These are phyloP conservation scores for Malurus melanocephalus DNA, from an alignment of 2,113 vertebrate species.

Conservation along the genomic window DNA sequence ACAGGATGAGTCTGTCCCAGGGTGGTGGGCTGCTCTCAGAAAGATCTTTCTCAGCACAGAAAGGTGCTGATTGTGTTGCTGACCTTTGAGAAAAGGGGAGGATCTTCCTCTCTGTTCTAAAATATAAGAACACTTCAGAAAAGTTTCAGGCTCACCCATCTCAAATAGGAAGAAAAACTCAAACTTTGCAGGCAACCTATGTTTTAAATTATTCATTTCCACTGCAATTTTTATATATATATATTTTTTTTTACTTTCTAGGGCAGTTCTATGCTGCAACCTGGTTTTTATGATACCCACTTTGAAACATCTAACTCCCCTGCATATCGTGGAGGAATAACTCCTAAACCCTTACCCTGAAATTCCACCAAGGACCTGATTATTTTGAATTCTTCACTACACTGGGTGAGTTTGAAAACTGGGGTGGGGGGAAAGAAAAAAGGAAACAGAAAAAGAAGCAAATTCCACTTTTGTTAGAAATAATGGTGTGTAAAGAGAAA, in stretches of 20 bases:
- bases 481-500: no score
- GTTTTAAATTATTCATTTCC: not conserved
- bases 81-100: not conserved
- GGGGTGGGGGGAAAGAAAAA: no score
- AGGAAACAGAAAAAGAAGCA: no score
- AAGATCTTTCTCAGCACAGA: not conserved
- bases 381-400: no score
- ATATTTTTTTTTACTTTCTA: not conserved
- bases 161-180: not conserved
- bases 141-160: accelerated
- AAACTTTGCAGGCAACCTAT: not conserved
- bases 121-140: not conserved
- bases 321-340: not conserved
- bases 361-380: accelerated
- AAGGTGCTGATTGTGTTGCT: not conserved
- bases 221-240: not conserved
- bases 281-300: not conserved
- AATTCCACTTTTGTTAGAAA: no score
- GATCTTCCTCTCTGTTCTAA: not conserved
- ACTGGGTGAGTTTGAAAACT: no score
- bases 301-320: not conserved
- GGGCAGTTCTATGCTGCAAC: not conserved
- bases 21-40: not conserved
- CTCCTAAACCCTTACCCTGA: not conserved
- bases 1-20: not conserved